Evolutionary conservation across 2,113 vertebrate species (phyloP).

Genomic region (Channa maculata): DNA sequence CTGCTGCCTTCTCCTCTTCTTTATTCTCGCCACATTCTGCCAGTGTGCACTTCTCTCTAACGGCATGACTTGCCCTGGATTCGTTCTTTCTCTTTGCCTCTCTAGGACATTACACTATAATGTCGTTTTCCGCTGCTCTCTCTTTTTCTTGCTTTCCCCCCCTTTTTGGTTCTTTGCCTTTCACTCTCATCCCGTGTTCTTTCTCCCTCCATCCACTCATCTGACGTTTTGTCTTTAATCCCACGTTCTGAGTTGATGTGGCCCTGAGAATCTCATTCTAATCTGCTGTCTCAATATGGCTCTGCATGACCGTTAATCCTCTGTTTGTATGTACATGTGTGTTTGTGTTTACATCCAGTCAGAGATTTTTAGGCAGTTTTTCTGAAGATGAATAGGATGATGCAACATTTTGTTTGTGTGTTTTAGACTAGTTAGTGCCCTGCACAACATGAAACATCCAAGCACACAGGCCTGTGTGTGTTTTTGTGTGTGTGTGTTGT

Average conservation of each 20-base stretch:
- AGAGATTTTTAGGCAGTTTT: conserved; percentile 22
- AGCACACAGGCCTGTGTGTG: conserved; percentile 16
- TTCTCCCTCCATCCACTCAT: conserved; percentile 53
- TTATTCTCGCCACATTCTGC: conserved; percentile 77
- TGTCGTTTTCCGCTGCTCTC: conserved; percentile 64
- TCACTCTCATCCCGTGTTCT: conserved; percentile 36
- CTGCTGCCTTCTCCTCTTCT: conserved; percentile 72
- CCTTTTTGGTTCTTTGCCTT: conserved; percentile 43
- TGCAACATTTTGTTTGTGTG: conserved; percentile 57
- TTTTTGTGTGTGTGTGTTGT: conserved; percentile 24
- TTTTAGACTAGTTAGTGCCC: conserved; percentile 35
- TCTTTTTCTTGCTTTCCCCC: conserved; percentile 26
- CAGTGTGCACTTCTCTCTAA: conserved; percentile 69
- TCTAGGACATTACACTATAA: conserved; percentile 78
- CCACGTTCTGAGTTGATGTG: conserved; percentile 64
- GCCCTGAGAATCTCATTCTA: conserved; percentile 66
- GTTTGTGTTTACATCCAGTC: conserved; percentile 49
- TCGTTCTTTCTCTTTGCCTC: conserved; percentile 62
- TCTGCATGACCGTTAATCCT: conserved; percentile 63
- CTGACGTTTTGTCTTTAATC: conserved; percentile 74
- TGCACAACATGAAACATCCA: conserved; percentile 24
- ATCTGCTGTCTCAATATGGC: conserved; percentile 76
- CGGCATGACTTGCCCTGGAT: conserved; percentile 74
- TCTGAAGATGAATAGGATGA: conserved; percentile 35
- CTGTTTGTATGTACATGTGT: background rate